phyloP scores from a whole-genome alignment of 2,113 vertebrate genomes.

The Ahaetulla prasina region DNA sequence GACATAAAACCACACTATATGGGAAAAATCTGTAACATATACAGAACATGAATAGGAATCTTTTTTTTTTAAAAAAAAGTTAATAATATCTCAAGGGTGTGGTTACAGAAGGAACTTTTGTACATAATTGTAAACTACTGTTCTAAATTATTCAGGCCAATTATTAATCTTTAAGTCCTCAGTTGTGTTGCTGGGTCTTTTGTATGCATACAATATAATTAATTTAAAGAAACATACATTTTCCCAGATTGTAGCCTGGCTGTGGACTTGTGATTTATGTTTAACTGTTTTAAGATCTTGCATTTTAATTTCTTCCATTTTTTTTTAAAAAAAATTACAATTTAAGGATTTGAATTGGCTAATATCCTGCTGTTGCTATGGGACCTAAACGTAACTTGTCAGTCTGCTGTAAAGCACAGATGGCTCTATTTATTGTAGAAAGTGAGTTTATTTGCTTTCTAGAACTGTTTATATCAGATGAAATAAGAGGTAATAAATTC shows the following conservation, averaged over 20 bases:
- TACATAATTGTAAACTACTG: constrained; percentile 81
- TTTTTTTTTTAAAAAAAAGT: constrained; percentile 63
- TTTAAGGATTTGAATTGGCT: constrained; percentile 65
- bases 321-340: constrained; percentile 61
- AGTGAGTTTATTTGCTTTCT: constrained; percentile 83
- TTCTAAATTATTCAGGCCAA: constrained; percentile 80
- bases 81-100: constrained; percentile 56
- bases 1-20: constrained; percentile 78
- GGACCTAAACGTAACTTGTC: constrained; percentile 66
- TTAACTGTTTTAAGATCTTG: constrained; percentile 65
- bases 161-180: constrained; percentile 75
- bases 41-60: constrained; percentile 58
- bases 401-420: constrained; percentile 79
- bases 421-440: constrained; percentile 92
- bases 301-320: constrained; percentile 35
- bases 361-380: constrained; percentile 68
- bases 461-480: constrained; percentile 87
- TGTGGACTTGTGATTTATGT: constrained; percentile 76
- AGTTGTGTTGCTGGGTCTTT: constrained; percentile 77
- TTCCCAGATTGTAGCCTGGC: constrained; percentile 68
- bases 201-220: constrained; percentile 84
- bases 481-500: constrained; percentile 79
- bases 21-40: constrained; percentile 61
- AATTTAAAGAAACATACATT: constrained; percentile 75
- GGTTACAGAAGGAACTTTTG: constrained; percentile 67